Evolutionary conservation across 64 coral and sea anemone genomes (phyloP).

Genomic region (Catalaphyllia jardinei): DNA sequence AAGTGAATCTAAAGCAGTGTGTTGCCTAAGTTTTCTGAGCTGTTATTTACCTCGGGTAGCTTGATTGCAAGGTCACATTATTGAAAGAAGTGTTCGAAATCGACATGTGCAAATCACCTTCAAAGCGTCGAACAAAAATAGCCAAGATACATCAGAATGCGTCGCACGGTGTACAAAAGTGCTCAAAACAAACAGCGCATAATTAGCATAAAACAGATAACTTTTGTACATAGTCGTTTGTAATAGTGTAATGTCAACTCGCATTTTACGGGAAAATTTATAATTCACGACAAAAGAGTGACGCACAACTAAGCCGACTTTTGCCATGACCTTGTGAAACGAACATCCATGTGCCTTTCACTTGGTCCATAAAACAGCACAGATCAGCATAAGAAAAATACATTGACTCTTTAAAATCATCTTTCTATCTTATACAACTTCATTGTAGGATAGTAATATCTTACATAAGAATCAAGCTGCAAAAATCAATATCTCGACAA

Average conservation of each 20-base stretch:
- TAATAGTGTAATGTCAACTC: not conserved
- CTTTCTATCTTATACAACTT: not conserved
- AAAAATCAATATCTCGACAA: not conserved
- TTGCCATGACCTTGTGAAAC: too few relatives aligned
- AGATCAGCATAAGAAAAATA: too few relatives aligned
- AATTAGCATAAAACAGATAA: slow-evolving; percentile 39
- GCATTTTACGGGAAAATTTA: not conserved
- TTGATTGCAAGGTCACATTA: not conserved
- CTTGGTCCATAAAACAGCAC: not conserved
- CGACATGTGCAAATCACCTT: not conserved
- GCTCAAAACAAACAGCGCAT: slow-evolving; percentile 15
- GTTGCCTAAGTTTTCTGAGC: not conserved
- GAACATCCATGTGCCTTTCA: not conserved
- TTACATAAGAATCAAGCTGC: slow-evolving; percentile 5
- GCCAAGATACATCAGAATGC: not conserved
- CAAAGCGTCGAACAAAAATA: not conserved
- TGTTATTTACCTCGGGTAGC: not conserved
- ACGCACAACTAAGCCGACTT: too few relatives aligned
- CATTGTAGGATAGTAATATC: not conserved
- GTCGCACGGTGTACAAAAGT: not conserved
- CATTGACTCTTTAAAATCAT: not conserved
- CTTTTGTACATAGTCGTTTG: slow-evolving; percentile 9
- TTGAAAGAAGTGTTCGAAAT: not conserved
- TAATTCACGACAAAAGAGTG: not conserved
- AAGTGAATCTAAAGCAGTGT: not conserved